Evolutionary conservation across 2,113 vertebrate genomes (phyloP), one percentile per base, ranked within the genome.

Genomic region (Orientallactaga bullata): DNA sequence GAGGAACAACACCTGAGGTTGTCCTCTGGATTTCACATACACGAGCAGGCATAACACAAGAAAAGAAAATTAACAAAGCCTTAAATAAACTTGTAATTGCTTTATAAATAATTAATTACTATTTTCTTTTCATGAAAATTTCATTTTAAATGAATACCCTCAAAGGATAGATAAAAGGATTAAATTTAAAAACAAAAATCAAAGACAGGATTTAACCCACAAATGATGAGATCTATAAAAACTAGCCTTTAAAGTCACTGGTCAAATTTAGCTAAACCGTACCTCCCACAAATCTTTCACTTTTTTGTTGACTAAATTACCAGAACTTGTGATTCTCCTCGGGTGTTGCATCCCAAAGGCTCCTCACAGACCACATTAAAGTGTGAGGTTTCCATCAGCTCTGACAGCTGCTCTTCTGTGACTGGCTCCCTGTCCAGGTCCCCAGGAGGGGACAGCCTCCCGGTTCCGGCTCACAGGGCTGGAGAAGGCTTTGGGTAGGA

Each of bases 101-200:
- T 93, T 78, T 81, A 80, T 95, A 82, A 94, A 96, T 90, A 94
- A 94, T 69, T 97, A 95, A 90, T 79, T 32, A 88, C 13, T 80
- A 42, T 76, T 93, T 82, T 78, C 61, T 77, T 96, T 86, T 85
- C 87, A 89, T n/a, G 35, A 13, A 71, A 47, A 47, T 95, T 97
- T 94, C 88, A 90, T 69, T 95, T 93, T 88, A 86, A 96, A 39
- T 88, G 37, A 16, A 30, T 94, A 87, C 88, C 76, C 73, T 91
- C 68, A 91, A 69, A 30, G 92, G 12, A 78, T 80, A 95, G 55
- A 68, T 51, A 71, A 94, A 95, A 28, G 73, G 5, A 84, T 91
- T 94, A 95, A 77, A 94, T 72, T 89, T 87, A 78, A 92, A 94
- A 12, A 90, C 13, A 20, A 35, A 85, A 91, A 95, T 88, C 66